phyloP scores from a whole-genome alignment of 2,797 vertebrate species.

The Enteromius fasciolatus region DNA sequence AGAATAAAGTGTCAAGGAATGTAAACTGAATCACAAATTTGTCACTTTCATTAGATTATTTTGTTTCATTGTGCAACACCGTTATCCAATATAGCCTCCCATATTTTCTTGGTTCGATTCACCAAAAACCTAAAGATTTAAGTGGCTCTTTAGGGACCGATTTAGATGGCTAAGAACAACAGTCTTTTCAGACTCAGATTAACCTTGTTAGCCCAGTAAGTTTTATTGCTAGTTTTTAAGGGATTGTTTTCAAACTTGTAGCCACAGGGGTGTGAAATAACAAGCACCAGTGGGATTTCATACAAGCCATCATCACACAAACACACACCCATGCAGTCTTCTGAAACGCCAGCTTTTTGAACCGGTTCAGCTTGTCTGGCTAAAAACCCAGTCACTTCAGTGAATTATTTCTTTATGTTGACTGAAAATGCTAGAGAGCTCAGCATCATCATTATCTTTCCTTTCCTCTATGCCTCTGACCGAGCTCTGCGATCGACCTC shows the following conservation, averaged over 20 bases:
- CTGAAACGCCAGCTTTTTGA: constrained; percentile 65
- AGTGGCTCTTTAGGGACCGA: constrained; percentile 54
- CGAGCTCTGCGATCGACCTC: constrained; percentile 39
- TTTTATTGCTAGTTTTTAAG: constrained; percentile 56
- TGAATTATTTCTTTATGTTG: constrained; percentile 76
- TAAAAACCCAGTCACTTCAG: constrained; percentile 69
- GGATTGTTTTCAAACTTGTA: constrained; percentile 64
- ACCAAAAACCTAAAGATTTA: constrained; percentile 50
- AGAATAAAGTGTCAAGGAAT: not conserved
- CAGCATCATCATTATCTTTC: constrained; percentile 72
- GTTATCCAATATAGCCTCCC: constrained; percentile 24
- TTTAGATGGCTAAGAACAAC: constrained; percentile 52
- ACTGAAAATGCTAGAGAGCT: constrained; percentile 68
- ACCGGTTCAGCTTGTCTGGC: constrained; percentile 60
- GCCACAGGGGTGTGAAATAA: constrained; percentile 85
- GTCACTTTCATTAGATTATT: not conserved
- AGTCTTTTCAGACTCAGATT: constrained; percentile 59
- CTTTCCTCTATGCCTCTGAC: constrained; percentile 71
- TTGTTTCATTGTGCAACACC: not conserved
- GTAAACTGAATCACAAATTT: not conserved
- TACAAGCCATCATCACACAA: constrained; percentile 55
- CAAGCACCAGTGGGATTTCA: constrained; percentile 83
- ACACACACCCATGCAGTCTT: constrained; percentile 53
- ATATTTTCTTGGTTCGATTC: constrained; percentile 8
- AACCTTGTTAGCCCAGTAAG: constrained; percentile 71